Base-by-base conservation (phyloP, 2,113 vertebrate genomes). In the Heliornis fulica region DNA sequence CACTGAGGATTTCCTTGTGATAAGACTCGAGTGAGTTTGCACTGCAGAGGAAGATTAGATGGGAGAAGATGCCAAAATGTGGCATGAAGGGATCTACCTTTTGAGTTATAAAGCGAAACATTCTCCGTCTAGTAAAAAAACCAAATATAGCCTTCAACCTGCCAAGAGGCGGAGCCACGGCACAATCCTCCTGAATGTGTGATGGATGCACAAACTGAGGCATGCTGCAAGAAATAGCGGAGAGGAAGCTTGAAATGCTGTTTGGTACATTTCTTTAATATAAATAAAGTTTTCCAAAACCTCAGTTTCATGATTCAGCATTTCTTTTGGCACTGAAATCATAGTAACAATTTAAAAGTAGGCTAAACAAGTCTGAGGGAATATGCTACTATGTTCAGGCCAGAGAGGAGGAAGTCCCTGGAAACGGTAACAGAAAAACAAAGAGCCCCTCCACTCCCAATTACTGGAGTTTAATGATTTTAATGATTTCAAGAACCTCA, bases 221-320 rank as follows among this genome's bases (percentile, higher is more conserved):
- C 54, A 84, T 0, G 3, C 87, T 31, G 1, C 87, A 94, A 89
- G 80, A 90, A 94, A 43, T 17, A 61, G 80, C 2, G 4, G 64
- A 80, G 46, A 90, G 76, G 83, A 91, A 94, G 81, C 76, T 38
- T 85, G 90, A 93, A 95, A 94, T 94, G 78, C 91, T 95, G 91
- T 22, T 89, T 79, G 88, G 32, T 89, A 82, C 93, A 96, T 96
- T 96, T 96, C 90, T 96, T 92, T 91, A 97, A 96, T 93, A 96
- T 36, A 97, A 96, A 94, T 34, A 91, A 77, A 64, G 70, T 74
- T 95, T 92, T 86, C 93, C 90, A 93, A 96, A 96, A 91, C 90
- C 95, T 92, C 92, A 80, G 59, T 91, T 92, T 97, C 90, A 95
- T 96, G 96, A 96, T 94, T 96, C 95, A 97, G 96, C 97, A 93